phyloP scores from a whole-genome alignment of 2,888 invertebrate genomes.

The Unio pictorum region DNA sequence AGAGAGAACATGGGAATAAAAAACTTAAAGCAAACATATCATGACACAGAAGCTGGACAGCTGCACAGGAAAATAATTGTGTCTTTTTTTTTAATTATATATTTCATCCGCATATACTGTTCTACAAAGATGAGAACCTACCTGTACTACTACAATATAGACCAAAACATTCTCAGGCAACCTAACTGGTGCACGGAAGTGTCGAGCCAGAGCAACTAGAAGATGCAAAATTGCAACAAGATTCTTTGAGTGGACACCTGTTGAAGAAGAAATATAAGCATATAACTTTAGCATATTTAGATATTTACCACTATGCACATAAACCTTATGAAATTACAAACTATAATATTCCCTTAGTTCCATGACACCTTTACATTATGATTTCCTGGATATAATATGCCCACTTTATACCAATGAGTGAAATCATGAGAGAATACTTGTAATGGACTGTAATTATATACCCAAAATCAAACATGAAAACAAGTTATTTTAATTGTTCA shows the following conservation, averaged over 20 bases:
- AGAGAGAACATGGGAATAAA: no score
- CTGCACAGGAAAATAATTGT: no score
- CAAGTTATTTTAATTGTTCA: no score
- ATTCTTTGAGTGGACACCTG: conserved; percentile 91
- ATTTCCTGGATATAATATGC: background rate
- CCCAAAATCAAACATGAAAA: background rate
- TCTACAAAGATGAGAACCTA: conserved; percentile 28
- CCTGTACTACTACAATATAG: conserved; percentile 91
- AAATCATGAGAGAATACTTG: background rate
- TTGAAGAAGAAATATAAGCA: conserved; percentile 8
- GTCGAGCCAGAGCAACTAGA: conserved; percentile 89
- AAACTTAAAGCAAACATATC: no score
- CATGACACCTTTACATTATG: background rate
- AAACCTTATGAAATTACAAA: no score
- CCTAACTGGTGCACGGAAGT: conserved; percentile 95
- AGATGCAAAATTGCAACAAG: conserved; percentile 95
- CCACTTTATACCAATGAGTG: background rate
- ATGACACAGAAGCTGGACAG: no score
- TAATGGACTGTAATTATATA: background rate
- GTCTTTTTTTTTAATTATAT: no score
- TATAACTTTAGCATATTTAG: background rate
- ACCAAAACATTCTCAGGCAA: conserved; percentile 97
- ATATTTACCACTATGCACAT: background rate
- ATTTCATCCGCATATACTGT: no score
- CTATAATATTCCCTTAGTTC: no score